These are phyloP conservation scores for Chalcosyrphus nemorum DNA, from an alignment of 2,888 invertebrate genomes.

Conservation along the genomic window DNA sequence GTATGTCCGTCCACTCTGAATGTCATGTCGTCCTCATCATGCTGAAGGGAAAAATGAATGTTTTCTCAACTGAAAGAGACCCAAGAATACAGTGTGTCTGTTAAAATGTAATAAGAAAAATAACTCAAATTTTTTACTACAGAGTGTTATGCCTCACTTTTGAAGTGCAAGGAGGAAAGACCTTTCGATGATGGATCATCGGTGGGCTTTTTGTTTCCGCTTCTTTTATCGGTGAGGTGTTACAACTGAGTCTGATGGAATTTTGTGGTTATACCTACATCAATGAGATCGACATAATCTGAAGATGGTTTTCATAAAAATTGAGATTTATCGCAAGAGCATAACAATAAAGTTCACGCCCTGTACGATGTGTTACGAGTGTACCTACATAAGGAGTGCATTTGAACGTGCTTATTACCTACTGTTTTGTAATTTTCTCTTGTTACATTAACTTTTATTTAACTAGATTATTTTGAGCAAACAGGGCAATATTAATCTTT, in stretches of 20 bases:
- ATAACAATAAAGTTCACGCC: neutral
- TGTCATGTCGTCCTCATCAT: constrained; percentile 24
- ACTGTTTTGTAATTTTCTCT: too few relatives aligned
- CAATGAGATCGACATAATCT: neutral
- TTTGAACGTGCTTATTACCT: too few relatives aligned
- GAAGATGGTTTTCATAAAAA: neutral
- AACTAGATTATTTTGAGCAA: neutral
- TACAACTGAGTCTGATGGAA: neutral
- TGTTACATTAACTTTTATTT: too few relatives aligned
- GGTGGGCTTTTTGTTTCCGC: neutral
- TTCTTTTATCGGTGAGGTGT: neutral
- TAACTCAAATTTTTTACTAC: constrained; percentile 8
- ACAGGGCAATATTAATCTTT: neutral
- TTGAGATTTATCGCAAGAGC: neutral
- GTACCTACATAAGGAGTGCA: too few relatives aligned
- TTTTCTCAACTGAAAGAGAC: constrained; percentile 8
- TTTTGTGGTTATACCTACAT: neutral
- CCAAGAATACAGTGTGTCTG: neutral
- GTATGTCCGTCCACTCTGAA: neutral
- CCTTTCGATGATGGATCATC: neutral
- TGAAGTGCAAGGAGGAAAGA: neutral
- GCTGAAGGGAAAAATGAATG: constrained; percentile 8
- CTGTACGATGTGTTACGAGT: neutral
- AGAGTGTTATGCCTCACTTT: neutral
- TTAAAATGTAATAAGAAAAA: constrained; percentile 16